Conservation (phyloP, 92 coral and sea anemone species). For the Zoanthus sociatus region DNA sequence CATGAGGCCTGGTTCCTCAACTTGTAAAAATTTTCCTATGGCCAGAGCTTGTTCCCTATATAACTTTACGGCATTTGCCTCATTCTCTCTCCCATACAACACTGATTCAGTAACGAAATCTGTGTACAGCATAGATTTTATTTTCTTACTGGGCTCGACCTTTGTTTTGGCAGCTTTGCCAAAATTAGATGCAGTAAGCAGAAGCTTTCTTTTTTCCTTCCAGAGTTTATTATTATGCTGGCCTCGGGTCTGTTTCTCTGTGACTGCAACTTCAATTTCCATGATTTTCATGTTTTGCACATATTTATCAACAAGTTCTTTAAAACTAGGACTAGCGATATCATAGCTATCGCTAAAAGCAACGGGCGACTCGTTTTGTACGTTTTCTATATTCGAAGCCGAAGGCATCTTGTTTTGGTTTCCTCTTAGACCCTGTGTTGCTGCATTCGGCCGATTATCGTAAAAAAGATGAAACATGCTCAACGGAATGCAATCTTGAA, state of each 20-base stretch:
- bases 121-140: conserved; percentile 59
- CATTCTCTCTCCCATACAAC: conserved; percentile 65
- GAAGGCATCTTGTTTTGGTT: neutral
- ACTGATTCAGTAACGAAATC: conserved; percentile 58
- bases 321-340: conserved; percentile 47
- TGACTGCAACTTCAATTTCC: conserved; percentile 18
- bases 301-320: conserved; percentile 50
- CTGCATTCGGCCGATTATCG: conserved; percentile 10
- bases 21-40: conserved; percentile 16
- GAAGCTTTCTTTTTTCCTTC: conserved; percentile 66
- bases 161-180: conserved; percentile 48
- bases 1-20: conserved; percentile 62
- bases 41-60: conserved; percentile 40
- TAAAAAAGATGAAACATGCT: conserved; percentile 51
- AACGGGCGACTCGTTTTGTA: conserved; percentile 23
- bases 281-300: conserved; percentile 38
- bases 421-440: conserved; percentile 3
- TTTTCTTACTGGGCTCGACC: conserved; percentile 68
- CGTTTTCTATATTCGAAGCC: conserved; percentile 4
- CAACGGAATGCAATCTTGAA: conserved; percentile 31
- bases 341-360: conserved; percentile 52
- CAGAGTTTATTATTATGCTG: conserved; percentile 57
- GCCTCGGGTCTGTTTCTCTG: conserved; percentile 64
- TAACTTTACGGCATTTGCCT: conserved; percentile 49
- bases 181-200: conserved; percentile 1